Conservation (phyloP, 92 coral and sea anemone species). For the Nematostella vectensis region DNA sequence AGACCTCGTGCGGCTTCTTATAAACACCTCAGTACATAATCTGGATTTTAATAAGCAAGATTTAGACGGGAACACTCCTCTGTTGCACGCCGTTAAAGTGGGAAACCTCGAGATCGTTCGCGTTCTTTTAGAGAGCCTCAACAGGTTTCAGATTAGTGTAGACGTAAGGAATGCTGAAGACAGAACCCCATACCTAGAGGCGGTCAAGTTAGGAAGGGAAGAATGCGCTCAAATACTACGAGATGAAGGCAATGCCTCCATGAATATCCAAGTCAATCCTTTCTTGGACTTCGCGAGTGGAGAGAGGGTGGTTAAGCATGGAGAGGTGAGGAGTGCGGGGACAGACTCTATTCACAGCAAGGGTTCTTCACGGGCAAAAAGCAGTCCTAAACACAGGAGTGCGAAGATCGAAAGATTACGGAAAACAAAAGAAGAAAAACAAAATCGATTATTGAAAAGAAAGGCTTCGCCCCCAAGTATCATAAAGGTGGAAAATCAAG, state of each 20-base stretch:
- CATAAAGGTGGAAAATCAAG: neutral
- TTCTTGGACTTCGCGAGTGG: constrained; percentile 54
- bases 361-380: neutral
- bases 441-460: constrained; percentile 13
- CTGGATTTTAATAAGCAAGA: constrained; percentile 70
- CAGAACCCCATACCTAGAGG: constrained; percentile 94
- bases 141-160: constrained; percentile 66
- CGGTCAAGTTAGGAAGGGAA: constrained; percentile 49
- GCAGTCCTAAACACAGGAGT: constrained; percentile 4
- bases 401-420: neutral
- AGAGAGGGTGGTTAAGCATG: constrained; percentile 13
- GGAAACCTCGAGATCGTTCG: constrained; percentile 63
- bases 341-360: neutral
- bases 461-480: constrained; percentile 11
- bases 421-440: constrained; percentile 3
- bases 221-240: constrained; percentile 67
- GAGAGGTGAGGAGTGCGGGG: constrained; percentile 24
- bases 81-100: constrained; percentile 67
- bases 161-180: constrained; percentile 77
- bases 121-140: constrained; percentile 60
- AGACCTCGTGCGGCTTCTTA: constrained; percentile 66
- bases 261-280: constrained; percentile 76
- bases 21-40: constrained; percentile 58
- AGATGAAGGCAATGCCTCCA: constrained; percentile 72
- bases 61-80: constrained; percentile 69